Conservation (phyloP, 2,888 invertebrate species). For the Harmothoe impar region DNA sequence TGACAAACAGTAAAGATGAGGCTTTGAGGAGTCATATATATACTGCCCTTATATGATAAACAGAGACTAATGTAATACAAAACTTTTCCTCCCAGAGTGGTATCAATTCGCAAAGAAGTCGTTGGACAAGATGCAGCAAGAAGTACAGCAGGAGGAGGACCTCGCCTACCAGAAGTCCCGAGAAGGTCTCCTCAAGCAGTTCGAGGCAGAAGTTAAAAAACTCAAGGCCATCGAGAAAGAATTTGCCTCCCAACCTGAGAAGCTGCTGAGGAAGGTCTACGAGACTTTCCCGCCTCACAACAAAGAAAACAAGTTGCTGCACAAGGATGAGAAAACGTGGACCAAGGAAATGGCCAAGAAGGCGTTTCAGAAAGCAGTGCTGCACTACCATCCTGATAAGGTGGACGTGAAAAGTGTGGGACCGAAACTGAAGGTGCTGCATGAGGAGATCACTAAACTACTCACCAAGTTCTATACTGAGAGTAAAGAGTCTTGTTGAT, state of each 20-base stretch:
- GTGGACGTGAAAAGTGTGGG: constrained; percentile 70
- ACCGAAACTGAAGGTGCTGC: constrained; percentile 72
- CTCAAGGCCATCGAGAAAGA: not conserved
- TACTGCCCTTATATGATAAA: too few relatives aligned
- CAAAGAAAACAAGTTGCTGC: not conserved
- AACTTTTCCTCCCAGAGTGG: constrained; percentile 73
- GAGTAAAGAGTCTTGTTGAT: not conserved
- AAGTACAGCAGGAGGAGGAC: constrained; percentile 61
- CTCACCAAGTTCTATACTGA: constrained; percentile 71
- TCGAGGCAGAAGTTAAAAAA: not conserved
- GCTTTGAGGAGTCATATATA: too few relatives aligned
- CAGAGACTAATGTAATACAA: not conserved
- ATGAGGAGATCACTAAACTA: constrained; percentile 74
- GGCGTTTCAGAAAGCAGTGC: constrained; percentile 71
- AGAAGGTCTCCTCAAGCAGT: not conserved
- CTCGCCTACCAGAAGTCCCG: not conserved
- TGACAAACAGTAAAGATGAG: too few relatives aligned
- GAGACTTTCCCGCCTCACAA: not conserved
- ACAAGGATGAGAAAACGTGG: not conserved
- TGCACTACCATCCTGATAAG: constrained; percentile 75
- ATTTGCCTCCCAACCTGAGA: not conserved
- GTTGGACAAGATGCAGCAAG: constrained; percentile 71
- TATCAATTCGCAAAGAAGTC: constrained; percentile 70
- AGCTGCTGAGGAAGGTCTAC: constrained; percentile 17
- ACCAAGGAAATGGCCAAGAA: constrained; percentile 69